These are phyloP conservation scores for Diarsia brunnea DNA, from an alignment of 2,888 invertebrate species.

Conservation along the genomic window DNA sequence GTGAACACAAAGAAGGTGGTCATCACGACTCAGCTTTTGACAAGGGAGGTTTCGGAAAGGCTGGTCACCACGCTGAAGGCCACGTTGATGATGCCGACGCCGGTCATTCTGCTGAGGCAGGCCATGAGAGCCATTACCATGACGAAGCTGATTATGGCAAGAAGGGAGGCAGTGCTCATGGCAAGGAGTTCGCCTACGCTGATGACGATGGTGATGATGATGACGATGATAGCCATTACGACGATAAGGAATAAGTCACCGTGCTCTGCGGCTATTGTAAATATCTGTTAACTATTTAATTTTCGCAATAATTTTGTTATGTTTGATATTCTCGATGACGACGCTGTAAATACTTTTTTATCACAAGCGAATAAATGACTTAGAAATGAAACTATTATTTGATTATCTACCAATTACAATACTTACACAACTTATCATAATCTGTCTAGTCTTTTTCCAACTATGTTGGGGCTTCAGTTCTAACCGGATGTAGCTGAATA, in stretches of 20 bases:
- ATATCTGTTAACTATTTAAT: slow-evolving; percentile 77
- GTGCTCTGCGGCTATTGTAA: slow-evolving; percentile 69
- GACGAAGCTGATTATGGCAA: slow-evolving; percentile 90
- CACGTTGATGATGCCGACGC: slow-evolving; percentile 88
- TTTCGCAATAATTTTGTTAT: slow-evolving; percentile 84
- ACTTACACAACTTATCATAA: background rate
- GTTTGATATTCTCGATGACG: slow-evolving; percentile 80
- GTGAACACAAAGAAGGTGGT: slow-evolving; percentile 90
- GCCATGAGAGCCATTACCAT: slow-evolving; percentile 89
- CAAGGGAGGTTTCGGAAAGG: slow-evolving; percentile 88
- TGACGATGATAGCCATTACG: slow-evolving; percentile 66
- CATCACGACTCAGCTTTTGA: slow-evolving; percentile 89
- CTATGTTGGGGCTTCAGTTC: background rate
- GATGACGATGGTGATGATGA: slow-evolving; percentile 80
- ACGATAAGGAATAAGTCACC: slow-evolving; percentile 70
- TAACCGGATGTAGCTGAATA: background rate
- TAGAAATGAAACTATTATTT: slow-evolving; percentile 4
- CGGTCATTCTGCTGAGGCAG: slow-evolving; percentile 91
- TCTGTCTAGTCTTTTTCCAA: background rate
- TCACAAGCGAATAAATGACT: slow-evolving; percentile 76
- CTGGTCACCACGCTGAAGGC: slow-evolving; percentile 91
- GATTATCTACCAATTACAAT: background rate
- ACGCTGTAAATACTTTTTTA: slow-evolving; percentile 79
- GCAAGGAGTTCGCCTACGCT: slow-evolving; percentile 86
- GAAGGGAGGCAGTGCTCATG: slow-evolving; percentile 87